Evolutionary conservation across 2,888 invertebrate species (phyloP).

Genomic region (Lottia gigantea): DNA sequence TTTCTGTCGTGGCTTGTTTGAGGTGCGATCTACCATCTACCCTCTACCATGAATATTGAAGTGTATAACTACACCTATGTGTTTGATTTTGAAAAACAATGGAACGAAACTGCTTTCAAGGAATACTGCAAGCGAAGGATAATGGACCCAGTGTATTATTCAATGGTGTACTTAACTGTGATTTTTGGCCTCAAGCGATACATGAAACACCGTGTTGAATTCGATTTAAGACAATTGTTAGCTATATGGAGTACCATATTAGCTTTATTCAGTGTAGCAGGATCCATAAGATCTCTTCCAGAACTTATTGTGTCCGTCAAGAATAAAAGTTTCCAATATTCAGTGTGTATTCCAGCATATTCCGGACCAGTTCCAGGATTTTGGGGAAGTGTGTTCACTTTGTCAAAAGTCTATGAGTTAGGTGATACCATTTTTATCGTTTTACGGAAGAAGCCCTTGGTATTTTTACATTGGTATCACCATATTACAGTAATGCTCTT

Average conservation of each 20-base stretch:
- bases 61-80: constrained; percentile 72
- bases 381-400: constrained; percentile 97
- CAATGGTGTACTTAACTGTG: constrained; percentile 82
- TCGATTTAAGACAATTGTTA: constrained; percentile 86
- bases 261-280: constrained; percentile 95
- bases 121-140: constrained; percentile 97
- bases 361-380: constrained; percentile 86
- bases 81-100: constrained; percentile 94
- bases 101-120: constrained; percentile 87
- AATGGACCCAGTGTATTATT: constrained; percentile 89
- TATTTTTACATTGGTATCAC: constrained; percentile 72
- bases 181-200: constrained; percentile 93
- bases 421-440: constrained; percentile 72
- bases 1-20: too few species aligned
- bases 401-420: constrained; percentile 95
- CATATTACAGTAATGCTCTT: constrained; percentile 71
- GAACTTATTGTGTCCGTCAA: constrained; percentile 89
- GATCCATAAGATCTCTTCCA: constrained; percentile 85
- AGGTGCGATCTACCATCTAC: too few species aligned
- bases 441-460: constrained; percentile 70
- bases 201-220: constrained; percentile 92
- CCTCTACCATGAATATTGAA: too few species aligned
- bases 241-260: constrained; percentile 92
- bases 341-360: constrained; percentile 81
- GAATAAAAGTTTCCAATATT: constrained; percentile 93